Base-by-base conservation (phyloP, 2,797 vertebrate species). In the Tachyglossus aculeatus region DNA sequence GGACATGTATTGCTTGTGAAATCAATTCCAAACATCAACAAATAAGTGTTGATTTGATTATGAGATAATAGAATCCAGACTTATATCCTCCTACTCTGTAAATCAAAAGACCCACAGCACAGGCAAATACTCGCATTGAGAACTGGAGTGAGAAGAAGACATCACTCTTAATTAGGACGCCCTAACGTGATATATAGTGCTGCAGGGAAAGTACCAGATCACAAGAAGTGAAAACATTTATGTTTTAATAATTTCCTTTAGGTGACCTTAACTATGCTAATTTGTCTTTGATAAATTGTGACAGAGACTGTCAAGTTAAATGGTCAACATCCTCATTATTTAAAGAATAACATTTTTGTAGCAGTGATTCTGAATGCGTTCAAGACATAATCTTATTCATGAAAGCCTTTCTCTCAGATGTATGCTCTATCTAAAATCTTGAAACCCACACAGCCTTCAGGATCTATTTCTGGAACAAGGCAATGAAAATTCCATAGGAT, bases 241-340 rank as follows among this genome's bases (percentile, higher is more conserved):
- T 65, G 56, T 77, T 89, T 84, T 87, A 83, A 82, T 86, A 67
- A 75, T 83, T 92, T 90, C 68, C 54, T 89, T 87, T 87, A 64
- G 45, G 54, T 83, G 78, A 88, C 74, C 70, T 79, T 84, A 91
- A 79, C 39, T 81, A 67, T 57, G 24, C 21, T 84, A 86, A 84
- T 67, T 85, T 82, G 19, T 65, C 40, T 85, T 85, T 89, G 62
- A 89, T 85, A 76, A 90, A 81, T 61, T 76, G 59, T 62, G 36
- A 83, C 50, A 77, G 12, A 18, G 21, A 70, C 24, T 71, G 43
- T 86, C 77, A 83, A 74, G 38, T 71, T 85, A 86, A 89, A 84
- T 77, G 70, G 62, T 86, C 79, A 86, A 86, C 7, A 59, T 66
- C 54, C 21, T 86, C 25, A 63, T 84, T 80, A 89, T 80, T 86